These are phyloP conservation scores for Synanthedon tipuliformis DNA, from an alignment of 2,888 invertebrate genomes.

Conservation along the genomic window DNA sequence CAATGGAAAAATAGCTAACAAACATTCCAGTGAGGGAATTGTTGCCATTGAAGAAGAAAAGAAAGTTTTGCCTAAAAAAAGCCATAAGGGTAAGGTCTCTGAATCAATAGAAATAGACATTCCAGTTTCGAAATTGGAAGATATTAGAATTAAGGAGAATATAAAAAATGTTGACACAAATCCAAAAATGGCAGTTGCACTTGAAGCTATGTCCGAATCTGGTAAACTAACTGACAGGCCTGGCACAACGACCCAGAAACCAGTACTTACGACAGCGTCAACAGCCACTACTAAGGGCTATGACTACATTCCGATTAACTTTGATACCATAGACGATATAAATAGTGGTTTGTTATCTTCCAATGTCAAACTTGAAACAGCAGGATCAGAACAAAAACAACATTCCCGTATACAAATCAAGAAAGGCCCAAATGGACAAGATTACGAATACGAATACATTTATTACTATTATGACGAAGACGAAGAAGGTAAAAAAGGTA, in stretches of 20 bases:
- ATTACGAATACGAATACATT: slow-evolving; percentile 92
- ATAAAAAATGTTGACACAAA: slow-evolving; percentile 57
- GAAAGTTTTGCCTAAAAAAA: slow-evolving; percentile 40
- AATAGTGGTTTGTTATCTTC: slow-evolving; percentile 60
- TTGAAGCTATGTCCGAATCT: slow-evolving; percentile 61
- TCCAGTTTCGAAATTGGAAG: slow-evolving; percentile 59
- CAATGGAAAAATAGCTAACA: slow-evolving; percentile 35
- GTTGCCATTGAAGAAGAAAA: slow-evolving; percentile 62
- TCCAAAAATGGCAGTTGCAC: slow-evolving; percentile 50
- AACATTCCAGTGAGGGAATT: slow-evolving; percentile 54
- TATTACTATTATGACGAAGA: slow-evolving; percentile 92
- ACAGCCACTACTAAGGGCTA: slow-evolving; percentile 41
- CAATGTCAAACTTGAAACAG: slow-evolving; percentile 69
- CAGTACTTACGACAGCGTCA: slow-evolving; percentile 66
- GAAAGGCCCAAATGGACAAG: slow-evolving; percentile 89
- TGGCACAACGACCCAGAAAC: slow-evolving; percentile 66
- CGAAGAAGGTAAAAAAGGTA: slow-evolving; percentile 64
- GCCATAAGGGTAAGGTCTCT: slow-evolving; percentile 43
- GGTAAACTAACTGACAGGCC: slow-evolving; percentile 48
- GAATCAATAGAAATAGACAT: slow-evolving; percentile 61
- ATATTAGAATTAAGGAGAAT: slow-evolving; percentile 62
- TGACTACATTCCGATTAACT: slow-evolving; percentile 61
- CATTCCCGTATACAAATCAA: slow-evolving; percentile 84
- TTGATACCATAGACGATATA: slow-evolving; percentile 62
- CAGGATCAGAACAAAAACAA: slow-evolving; percentile 76